These are phyloP conservation scores for Teinopalpus imperialis DNA, from an alignment of 2,888 invertebrate species.

Conservation along the genomic window DNA sequence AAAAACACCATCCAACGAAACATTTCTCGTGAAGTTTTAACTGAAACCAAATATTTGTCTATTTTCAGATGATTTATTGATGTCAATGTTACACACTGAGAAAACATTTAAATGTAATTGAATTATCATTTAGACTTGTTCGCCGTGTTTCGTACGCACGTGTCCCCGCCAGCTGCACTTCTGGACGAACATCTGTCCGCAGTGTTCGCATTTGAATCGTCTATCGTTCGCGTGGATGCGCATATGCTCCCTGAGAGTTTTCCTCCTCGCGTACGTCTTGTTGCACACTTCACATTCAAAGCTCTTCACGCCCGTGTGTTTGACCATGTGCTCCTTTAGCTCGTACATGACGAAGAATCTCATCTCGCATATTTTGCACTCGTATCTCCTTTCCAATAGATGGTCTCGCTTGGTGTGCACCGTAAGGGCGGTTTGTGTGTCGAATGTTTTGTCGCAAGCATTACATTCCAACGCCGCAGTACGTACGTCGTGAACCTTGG, in stretches of 20 bases:
- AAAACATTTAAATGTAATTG: too few relatives aligned
- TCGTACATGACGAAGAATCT: slow-evolving; percentile 37
- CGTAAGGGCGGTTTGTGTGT: slow-evolving; percentile 34
- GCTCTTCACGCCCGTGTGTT: slow-evolving; percentile 37
- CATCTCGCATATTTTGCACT: slow-evolving; percentile 41
- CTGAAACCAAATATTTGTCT: too few relatives aligned
- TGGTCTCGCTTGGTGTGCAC: slow-evolving; percentile 48
- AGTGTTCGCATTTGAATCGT: slow-evolving; percentile 41
- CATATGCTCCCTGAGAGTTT: slow-evolving; percentile 42
- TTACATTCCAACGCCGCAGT: slow-evolving; percentile 35
- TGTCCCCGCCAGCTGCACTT: slow-evolving; percentile 44
- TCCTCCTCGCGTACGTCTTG: slow-evolving; percentile 39
- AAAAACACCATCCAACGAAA: too few relatives aligned
- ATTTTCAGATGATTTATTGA: too few relatives aligned
- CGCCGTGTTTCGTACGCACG: slow-evolving; percentile 39
- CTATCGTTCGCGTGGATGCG: slow-evolving; percentile 44
- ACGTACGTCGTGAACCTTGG: slow-evolving; percentile 36
- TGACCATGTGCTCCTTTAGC: slow-evolving; percentile 42
- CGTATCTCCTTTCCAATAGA: slow-evolving; percentile 43
- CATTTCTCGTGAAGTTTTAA: too few relatives aligned
- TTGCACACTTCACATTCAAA: slow-evolving; percentile 43
- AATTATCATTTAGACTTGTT: slow-evolving; percentile 26
- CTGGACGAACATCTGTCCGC: slow-evolving; percentile 42
- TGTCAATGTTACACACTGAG: too few relatives aligned
- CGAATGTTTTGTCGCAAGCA: slow-evolving; percentile 43